Conservation (phyloP, 2,797 vertebrate species). For the Pitangus sulphuratus region DNA sequence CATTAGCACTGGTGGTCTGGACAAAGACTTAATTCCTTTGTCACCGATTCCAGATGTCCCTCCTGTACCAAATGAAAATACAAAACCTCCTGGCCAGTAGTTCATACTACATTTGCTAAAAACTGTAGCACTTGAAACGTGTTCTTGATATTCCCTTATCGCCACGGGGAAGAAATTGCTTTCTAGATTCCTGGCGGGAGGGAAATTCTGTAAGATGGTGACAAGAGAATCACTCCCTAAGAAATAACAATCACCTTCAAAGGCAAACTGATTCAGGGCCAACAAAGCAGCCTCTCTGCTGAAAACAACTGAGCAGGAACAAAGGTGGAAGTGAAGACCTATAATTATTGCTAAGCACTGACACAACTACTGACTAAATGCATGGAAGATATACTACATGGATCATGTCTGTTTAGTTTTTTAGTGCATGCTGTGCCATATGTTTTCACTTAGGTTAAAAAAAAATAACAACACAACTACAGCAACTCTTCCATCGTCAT, state of each 20-base stretch:
- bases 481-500: background rate
- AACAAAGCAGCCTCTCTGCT: background rate
- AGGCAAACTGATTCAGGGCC: background rate
- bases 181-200: background rate
- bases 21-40: background rate
- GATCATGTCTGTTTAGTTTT: background rate
- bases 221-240: background rate
- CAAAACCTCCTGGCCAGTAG: background rate
- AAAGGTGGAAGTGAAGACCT: background rate
- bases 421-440: background rate
- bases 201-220: background rate
- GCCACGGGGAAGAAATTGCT: background rate
- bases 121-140: background rate
- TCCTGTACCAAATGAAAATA: background rate
- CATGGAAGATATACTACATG: background rate
- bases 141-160: background rate
- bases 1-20: background rate
- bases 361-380: background rate
- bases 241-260: background rate
- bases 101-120: background rate
- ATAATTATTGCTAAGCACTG: background rate
- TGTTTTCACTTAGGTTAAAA: conserved; percentile 28
- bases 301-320: background rate
- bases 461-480: background rate
- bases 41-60: background rate